A percentile compares a stretch with the other conserved stretches of the same genome.
Conservation (phyloP, 2,888 invertebrate species). For the Melikaiella ostensackeni region DNA sequence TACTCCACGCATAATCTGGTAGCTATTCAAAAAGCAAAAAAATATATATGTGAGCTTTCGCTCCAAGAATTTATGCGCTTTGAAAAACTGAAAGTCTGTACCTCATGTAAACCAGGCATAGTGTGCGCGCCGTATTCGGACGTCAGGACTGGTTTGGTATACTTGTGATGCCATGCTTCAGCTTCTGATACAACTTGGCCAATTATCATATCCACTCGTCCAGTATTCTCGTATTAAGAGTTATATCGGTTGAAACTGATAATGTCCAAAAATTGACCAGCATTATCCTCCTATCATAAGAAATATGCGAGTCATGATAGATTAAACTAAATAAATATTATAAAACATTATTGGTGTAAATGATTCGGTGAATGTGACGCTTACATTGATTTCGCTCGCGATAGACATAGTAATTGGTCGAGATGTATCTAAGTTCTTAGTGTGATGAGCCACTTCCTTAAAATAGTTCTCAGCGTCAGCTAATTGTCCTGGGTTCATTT, state of each 20-base stretch:
- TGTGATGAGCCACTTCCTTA: slow-evolving; percentile 87
- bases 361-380: slow-evolving; percentile 65
- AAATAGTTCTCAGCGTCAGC: slow-evolving; percentile 87
- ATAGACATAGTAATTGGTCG: slow-evolving; percentile 93
- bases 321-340: too few species aligned
- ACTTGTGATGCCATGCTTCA: slow-evolving; percentile 86
- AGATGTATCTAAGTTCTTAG: slow-evolving; percentile 87
- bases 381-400: slow-evolving; percentile 80
- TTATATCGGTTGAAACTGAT: slow-evolving; percentile 98
- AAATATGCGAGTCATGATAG: not conserved
- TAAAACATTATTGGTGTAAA: too few species aligned
- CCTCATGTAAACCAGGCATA: slow-evolving; percentile 92
- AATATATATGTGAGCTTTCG: not conserved
- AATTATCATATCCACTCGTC: slow-evolving; percentile 87
- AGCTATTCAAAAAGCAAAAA: slow-evolving; percentile 76
- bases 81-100: slow-evolving; percentile 75
- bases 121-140: slow-evolving; percentile 98
- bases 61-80: not conserved
- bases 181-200: slow-evolving; percentile 87
- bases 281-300: slow-evolving; percentile 75
- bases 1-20: slow-evolving; percentile 94
- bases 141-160: slow-evolving; percentile 94
- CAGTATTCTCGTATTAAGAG: slow-evolving; percentile 94
- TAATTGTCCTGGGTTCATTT: slow-evolving; percentile 92
- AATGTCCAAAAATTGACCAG: slow-evolving; percentile 85